These are phyloP conservation scores for Micropoecilia bifurca DNA, from an alignment of 2,797 vertebrate species.

Conservation along the genomic window DNA sequence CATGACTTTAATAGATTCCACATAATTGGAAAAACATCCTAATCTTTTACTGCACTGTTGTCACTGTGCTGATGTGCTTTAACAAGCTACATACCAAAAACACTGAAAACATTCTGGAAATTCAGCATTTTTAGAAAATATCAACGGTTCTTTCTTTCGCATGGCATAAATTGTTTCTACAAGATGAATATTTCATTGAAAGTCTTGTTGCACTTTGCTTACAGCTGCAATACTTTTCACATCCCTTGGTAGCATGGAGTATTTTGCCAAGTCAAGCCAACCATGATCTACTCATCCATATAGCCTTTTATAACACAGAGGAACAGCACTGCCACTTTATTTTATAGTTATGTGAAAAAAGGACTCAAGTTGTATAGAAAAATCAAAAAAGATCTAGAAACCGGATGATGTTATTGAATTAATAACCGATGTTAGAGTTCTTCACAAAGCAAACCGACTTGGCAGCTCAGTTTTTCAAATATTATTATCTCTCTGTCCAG, in stretches of 20 bases:
- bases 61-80: constrained; percentile 9
- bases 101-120: not conserved
- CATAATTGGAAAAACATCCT: not conserved
- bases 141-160: not conserved
- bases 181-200: not conserved
- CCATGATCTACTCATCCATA: not conserved
- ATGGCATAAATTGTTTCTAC: not conserved
- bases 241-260: not conserved
- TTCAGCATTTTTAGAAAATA: not conserved
- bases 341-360: not conserved
- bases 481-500: not conserved
- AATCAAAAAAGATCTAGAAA: not conserved
- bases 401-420: not conserved
- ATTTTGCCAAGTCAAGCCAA: not conserved
- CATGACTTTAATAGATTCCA: constrained; percentile 20
- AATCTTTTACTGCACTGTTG: not conserved
- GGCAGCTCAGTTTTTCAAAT: not conserved
- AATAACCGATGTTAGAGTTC: not conserved
- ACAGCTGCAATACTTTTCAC: not conserved
- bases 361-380: not conserved
- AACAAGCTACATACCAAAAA: not conserved
- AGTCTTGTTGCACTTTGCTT: not conserved
- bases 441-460: not conserved
- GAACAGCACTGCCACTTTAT: not conserved
- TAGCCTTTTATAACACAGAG: not conserved